Conservation (phyloP, 2,113 vertebrate species). For the Misgurnus mizolepis region DNA sequence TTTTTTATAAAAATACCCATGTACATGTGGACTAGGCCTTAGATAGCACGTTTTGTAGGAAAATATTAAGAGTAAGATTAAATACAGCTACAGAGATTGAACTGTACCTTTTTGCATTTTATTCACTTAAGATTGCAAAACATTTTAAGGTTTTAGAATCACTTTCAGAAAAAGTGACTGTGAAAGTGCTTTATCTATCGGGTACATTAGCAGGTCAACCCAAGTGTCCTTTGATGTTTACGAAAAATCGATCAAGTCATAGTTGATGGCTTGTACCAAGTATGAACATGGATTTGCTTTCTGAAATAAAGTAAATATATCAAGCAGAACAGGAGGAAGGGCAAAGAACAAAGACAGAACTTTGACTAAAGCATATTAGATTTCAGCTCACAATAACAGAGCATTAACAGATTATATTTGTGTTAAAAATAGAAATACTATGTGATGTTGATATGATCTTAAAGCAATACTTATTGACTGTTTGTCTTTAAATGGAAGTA, state of each 20-base stretch:
- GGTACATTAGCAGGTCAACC: neutral
- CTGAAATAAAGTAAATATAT: neutral
- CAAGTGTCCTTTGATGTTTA: conserved; percentile 19
- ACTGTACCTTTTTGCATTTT: neutral
- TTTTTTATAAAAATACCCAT: too few species aligned
- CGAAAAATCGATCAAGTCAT: conserved; percentile 18
- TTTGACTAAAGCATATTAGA: neutral
- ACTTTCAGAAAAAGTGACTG: too few species aligned
- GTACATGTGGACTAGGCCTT: too few species aligned
- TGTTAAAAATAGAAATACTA: neutral
- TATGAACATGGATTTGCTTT: conserved; percentile 42
- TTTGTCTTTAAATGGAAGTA: neutral
- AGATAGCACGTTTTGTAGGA: too few species aligned
- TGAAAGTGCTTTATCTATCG: neutral
- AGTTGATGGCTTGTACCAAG: neutral
- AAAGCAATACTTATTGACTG: neutral
- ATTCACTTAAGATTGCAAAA: neutral
- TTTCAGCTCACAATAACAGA: neutral
- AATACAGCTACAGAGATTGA: too few species aligned
- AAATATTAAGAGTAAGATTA: too few species aligned
- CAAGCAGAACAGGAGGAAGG: neutral
- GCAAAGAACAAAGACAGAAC: neutral
- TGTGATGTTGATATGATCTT: neutral
- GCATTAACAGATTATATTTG: neutral
- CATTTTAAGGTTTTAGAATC: neutral